A percentile compares a stretch with the other conserved stretches of the same genome.
Conservation (phyloP, 2,888 invertebrate species). For the Polydrusus cervinus region DNA sequence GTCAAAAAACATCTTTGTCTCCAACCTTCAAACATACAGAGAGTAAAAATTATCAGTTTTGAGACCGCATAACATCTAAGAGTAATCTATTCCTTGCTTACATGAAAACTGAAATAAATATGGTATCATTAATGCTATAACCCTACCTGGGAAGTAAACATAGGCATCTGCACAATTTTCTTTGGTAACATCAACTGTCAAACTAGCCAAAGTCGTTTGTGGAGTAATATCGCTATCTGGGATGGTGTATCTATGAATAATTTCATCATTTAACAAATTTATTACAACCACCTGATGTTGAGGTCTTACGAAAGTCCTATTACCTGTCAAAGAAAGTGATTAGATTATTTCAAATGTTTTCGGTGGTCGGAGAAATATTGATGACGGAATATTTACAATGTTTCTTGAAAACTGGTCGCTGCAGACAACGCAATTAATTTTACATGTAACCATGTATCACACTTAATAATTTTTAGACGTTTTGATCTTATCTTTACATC, state of each 20-base stretch:
- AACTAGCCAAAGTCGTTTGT: slow-evolving; percentile 77
- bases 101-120: background rate
- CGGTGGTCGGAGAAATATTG: too few relatives aligned
- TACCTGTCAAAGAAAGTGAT: slow-evolving; percentile 65
- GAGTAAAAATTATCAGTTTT: too few relatives aligned
- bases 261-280: slow-evolving; percentile 78
- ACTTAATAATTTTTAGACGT: too few relatives aligned
- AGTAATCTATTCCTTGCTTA: too few relatives aligned
- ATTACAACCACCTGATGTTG: slow-evolving; percentile 78
- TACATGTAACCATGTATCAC: too few relatives aligned
- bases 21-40: too few relatives aligned
- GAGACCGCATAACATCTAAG: too few relatives aligned
- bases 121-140: background rate
- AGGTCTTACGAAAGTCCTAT: slow-evolving; percentile 72
- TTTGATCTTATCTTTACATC: too few relatives aligned
- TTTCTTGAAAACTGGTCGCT: too few relatives aligned
- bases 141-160: slow-evolving; percentile 79
- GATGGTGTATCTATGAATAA: slow-evolving; percentile 76
- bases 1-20: too few relatives aligned
- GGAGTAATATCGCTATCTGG: slow-evolving; percentile 71
- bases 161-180: slow-evolving; percentile 77
- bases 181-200: slow-evolving; percentile 78
- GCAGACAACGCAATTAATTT: too few relatives aligned
- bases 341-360: background rate
- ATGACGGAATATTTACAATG: too few relatives aligned